Percentiles rank a stretch among this genome's conserved stretches.
Conservation (phyloP, 2,113 vertebrate genomes). For the Eublepharis macularius region DNA sequence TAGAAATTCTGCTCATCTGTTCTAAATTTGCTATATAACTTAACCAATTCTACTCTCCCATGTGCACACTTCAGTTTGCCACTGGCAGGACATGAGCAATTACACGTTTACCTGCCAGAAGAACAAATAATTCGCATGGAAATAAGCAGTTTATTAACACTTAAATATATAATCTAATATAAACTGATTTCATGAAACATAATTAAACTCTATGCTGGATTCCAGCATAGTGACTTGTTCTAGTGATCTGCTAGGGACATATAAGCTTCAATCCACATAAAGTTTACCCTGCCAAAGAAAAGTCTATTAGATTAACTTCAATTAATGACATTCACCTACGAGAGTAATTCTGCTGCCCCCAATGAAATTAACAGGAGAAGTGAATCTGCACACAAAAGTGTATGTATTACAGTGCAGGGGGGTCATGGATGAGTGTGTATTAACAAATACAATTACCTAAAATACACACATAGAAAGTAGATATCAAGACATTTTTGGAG, state of each 20-base stretch:
- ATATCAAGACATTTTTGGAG: constrained; percentile 2
- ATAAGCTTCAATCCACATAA: not conserved
- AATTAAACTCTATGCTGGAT: not conserved
- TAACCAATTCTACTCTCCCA: not conserved
- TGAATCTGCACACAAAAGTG: not conserved
- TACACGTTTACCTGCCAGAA: constrained; percentile 23
- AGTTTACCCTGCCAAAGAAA: not conserved
- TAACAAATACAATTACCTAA: not conserved
- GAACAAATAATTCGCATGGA: constrained; percentile 27
- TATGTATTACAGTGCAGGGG: not conserved
- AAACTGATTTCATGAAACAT: not conserved
- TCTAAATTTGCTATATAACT: not conserved
- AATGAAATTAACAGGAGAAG: not conserved
- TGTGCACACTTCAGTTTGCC: not conserved
- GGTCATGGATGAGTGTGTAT: not conserved
- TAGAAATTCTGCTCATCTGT: not conserved
- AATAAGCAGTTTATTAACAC: constrained; percentile 22
- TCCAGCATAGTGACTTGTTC: not conserved
- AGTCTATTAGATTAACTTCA: not conserved
- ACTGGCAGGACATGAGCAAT: not conserved
- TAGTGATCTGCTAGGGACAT: not conserved
- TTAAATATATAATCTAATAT: not conserved
- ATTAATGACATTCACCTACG: not conserved
- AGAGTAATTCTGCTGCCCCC: not conserved
- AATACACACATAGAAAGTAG: constrained; percentile 5